Base-by-base conservation (phyloP, 2,113 vertebrate species). In the Eurystomus gularis region DNA sequence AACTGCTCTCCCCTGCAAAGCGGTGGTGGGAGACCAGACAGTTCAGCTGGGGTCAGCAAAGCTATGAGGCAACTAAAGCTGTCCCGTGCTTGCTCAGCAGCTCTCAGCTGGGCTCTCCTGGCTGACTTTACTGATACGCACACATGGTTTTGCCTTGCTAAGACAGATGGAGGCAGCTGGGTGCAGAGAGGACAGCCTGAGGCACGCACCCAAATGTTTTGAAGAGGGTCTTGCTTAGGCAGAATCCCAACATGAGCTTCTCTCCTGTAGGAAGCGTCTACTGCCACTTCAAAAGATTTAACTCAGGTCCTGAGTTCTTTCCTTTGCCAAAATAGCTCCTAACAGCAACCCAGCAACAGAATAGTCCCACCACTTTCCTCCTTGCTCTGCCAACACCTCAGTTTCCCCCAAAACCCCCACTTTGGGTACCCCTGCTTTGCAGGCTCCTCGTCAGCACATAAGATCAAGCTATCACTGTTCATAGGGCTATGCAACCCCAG, bases 1-100 rank as follows among this genome's bases (percentile, higher is more conserved):
- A 73, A 6, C 13, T 2, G 2, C 57, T 17, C 49, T 51, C 9
- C 37, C 21, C 51, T 9, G 37, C 1, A 3, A 28, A 14, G 10
- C 2, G 1, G 17, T 2, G 6, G 25, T 1, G 5, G 5, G 65
- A 31, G 16, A 40, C 28, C 17, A 0, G 17, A 1, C 0, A 3
- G 76, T 21, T 83, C 76, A 75, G 60, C 23, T 1, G 3, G 71
- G 77, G 44, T 21, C 84, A 85, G 73, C 39, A n/a, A 28, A 71
- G 79, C 25, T 6, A 0, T 0, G 5, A 39, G 35, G 48, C 57
- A 35, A n/a, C 84, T 54, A 17, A 39, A 86, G 46, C 76, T 9
- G n/a, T n/a, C 39, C 64, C 44, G 76, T 69, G 88, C 66, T 90
- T 46, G 48, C 71, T 76, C 87, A 70, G 88, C 72, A 76, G 83